Evolutionary conservation across 2,888 invertebrate species (phyloP).

Genomic region (Coleophora flavipennella): DNA sequence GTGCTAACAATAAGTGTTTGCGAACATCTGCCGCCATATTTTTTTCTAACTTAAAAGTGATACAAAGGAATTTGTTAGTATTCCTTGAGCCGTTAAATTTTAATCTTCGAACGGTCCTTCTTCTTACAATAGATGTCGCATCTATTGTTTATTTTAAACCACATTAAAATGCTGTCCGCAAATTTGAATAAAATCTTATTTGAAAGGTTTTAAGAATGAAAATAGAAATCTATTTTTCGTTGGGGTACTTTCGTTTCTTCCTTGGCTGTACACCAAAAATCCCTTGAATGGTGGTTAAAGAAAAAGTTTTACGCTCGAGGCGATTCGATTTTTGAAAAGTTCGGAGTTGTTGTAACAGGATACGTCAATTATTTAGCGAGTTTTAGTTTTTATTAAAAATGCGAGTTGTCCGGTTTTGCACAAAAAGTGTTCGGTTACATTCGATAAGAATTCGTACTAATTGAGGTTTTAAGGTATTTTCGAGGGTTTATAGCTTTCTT

Average conservation of each 20-base stretch:
- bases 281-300: slow-evolving; percentile 4
- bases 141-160: slow-evolving; percentile 3
- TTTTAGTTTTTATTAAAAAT: slow-evolving; percentile 3
- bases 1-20: slow-evolving; percentile 7
- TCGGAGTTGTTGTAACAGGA: slow-evolving; percentile 7
- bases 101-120: slow-evolving; percentile 8
- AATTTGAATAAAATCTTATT: not conserved
- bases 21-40: slow-evolving; percentile 10
- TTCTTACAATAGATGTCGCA: slow-evolving; percentile 8
- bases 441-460: no score
- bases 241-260: not conserved
- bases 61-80: slow-evolving; percentile 7
- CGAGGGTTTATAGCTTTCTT: no score
- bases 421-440: slow-evolving; percentile 4
- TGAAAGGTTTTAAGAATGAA: not conserved
- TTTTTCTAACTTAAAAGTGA: slow-evolving; percentile 1
- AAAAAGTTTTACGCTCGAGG: slow-evolving; percentile 5
- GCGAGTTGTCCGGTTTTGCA: slow-evolving; percentile 3
- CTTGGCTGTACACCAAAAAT: not conserved
- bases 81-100: slow-evolving; percentile 11
- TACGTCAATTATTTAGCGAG: slow-evolving; percentile 6
- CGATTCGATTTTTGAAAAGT: slow-evolving; percentile 6
- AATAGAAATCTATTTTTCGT: not conserved
- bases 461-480: no score
- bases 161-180: not conserved